phyloP scores from a whole-genome alignment of 1,140 invertebrate genomes.

The Neomicropteryx cornuta region DNA sequence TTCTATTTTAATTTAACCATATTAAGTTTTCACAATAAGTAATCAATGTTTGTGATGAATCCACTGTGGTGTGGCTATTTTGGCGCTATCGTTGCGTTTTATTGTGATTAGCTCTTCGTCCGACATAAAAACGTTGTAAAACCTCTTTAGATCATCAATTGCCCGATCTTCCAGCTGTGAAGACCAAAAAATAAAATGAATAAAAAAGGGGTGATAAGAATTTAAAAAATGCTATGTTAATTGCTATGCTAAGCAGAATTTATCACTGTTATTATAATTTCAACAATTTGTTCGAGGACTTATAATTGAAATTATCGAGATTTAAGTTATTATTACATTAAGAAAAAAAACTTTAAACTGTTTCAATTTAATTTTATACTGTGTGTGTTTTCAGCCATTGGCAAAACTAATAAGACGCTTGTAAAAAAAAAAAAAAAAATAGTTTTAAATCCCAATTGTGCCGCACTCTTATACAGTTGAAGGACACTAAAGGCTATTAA shows the following conservation, averaged over 20 bases:
- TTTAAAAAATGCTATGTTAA: not conserved
- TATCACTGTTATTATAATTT: no score
- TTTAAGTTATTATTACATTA: not conserved
- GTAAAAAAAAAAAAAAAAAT: not conserved
- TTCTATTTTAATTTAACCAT: not conserved
- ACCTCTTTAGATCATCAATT: slow-evolving; percentile 52
- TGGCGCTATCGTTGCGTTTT: slow-evolving; percentile 33
- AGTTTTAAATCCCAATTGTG: not conserved
- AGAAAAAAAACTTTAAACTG: slow-evolving; percentile 1
- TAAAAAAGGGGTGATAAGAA: slow-evolving; percentile 1
- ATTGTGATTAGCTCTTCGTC: slow-evolving; percentile 54
- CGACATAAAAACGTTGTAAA: slow-evolving; percentile 48
- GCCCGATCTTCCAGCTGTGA: slow-evolving; percentile 61
- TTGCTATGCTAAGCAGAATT: no score
- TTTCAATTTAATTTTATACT: not conserved
- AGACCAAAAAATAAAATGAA: slow-evolving; percentile 10
- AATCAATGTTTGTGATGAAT: slow-evolving; percentile 35
- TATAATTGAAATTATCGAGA: not conserved
- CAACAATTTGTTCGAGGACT: not conserved
- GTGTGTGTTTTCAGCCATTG: not conserved
- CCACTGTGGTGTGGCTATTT: slow-evolving; percentile 50
- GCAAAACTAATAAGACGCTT: not conserved
- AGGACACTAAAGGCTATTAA: not conserved
- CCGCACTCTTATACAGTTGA: not conserved
- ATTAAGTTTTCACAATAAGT: slow-evolving; percentile 13